Conservation (phyloP, 2,797 vertebrate genomes). For the Podargus strigoides region DNA sequence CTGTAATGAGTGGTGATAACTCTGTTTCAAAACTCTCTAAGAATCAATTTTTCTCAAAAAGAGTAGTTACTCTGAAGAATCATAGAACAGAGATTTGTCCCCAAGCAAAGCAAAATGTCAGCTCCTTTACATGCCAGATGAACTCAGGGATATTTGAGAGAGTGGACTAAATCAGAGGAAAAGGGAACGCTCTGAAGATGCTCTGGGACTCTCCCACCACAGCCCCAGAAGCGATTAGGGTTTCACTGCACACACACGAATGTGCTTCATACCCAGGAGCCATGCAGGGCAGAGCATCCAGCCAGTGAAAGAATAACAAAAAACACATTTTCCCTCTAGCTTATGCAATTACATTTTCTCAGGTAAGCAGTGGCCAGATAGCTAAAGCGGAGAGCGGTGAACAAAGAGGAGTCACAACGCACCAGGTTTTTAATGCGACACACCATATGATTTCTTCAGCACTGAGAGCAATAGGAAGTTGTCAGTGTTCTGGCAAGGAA, state of each 20-base stretch:
- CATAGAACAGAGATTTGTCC: not conserved
- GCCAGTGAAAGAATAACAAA: not conserved
- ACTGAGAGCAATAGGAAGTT: conserved; percentile 9
- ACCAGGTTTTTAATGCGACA: not conserved
- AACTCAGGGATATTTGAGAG: not conserved
- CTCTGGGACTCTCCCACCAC: not conserved
- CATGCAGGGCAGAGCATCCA: not conserved
- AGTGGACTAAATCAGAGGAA: not conserved
- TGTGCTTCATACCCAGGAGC: not conserved
- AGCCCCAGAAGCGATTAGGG: not conserved
- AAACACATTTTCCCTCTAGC: not conserved
- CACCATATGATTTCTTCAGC: not conserved
- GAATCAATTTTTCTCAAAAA: not conserved
- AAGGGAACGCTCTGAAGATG: not conserved
- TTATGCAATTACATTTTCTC: not conserved
- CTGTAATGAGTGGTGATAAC: not conserved
- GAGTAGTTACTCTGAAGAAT: not conserved
- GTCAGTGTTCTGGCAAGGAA: conserved; percentile 3
- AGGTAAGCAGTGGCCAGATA: not conserved
- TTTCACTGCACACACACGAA: not conserved
- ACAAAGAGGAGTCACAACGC: not conserved
- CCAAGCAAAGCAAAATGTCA: not conserved
- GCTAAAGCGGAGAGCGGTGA: not conserved
- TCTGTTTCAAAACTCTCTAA: not conserved
- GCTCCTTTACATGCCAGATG: not conserved